Percentiles rank a stretch among this genome's conserved stretches.
Conservation (phyloP, 2,113 vertebrate genomes). For the Lipophrys pholis region DNA sequence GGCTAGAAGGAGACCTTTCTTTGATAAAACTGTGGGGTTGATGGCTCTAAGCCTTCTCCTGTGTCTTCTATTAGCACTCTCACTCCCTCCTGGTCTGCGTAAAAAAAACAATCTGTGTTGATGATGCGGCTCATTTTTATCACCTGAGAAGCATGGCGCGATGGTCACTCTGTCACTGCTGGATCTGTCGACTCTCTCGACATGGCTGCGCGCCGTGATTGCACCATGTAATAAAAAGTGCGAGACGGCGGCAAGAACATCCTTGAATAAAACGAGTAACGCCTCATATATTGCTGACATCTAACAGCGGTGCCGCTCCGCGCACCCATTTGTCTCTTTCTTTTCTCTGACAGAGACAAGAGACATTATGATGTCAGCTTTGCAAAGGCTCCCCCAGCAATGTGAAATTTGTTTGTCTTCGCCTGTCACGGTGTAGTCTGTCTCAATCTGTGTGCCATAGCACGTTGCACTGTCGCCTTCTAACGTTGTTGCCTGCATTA, state of each 20-base stretch:
- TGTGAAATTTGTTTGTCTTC: conserved; percentile 78
- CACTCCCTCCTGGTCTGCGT: background rate
- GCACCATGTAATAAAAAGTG: conserved; percentile 23
- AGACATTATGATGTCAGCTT: conserved; percentile 70
- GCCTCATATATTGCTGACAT: conserved; percentile 48
- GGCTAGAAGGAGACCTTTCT: no score
- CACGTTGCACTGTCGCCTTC: conserved; percentile 36
- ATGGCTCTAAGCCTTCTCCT: background rate
- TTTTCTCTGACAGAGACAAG: conserved; percentile 59
- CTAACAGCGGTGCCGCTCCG: conserved; percentile 37
- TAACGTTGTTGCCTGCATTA: conserved; percentile 64
- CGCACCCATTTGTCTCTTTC: conserved; percentile 59
- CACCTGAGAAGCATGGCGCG: conserved; percentile 15
- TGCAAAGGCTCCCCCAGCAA: conserved; percentile 61
- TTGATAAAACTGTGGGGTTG: no score
- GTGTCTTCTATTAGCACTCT: background rate
- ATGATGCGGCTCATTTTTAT: conserved; percentile 29
- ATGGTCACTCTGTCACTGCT: background rate
- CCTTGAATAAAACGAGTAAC: conserved; percentile 47
- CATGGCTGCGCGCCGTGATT: conserved; percentile 2
- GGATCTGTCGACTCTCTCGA: conserved; percentile 7
- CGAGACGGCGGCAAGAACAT: conserved; percentile 4
- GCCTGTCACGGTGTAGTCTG: conserved; percentile 63
- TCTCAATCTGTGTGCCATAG: conserved; percentile 63
- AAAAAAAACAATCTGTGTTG: conserved; percentile 11